Evolutionary conservation across 2,797 vertebrate genomes (phyloP), one percentile per base, ranked within the genome.

Genomic region (Hyperoplus lanceolatus): DNA sequence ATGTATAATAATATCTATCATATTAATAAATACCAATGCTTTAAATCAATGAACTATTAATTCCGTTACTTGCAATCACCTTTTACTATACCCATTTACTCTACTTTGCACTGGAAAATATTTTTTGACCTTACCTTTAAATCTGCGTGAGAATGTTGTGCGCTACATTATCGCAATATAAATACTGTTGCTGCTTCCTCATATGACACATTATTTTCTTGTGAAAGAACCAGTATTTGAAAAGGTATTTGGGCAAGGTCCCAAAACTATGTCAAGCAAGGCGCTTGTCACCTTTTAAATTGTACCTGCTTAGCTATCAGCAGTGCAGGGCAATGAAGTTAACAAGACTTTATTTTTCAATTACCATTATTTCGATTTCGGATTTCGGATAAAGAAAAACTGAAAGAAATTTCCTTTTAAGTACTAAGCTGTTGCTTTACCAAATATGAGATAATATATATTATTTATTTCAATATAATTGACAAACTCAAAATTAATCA

Each of bases 41-140:
- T 4, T 7, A 12, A 0, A 1, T 56, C 2, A 58, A 13, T 57
- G 0, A 29, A 29, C 0, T 11, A 54, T n/a, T 5, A 2, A 6
- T 45, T 1, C 2, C 49, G 10, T 2, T 3, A 43, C 9, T 48
- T 50, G 3, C n/a, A 42, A n/a, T 57, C 21, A 29, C 21, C 21
- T 29, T 29, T 29, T 29, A 29, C 21, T 29, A 29, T 29, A 29
- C 21, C 21, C 21, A 29, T 29, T 29, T 29, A 29, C 21, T 29
- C 21, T 29, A 29, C 21, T 29, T 29, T 29, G 21, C 21, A 29
- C 21, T 29, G 21, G 21, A 64, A 12, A 39, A n/a, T 1, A 9
- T 45, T 51, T 42, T 42, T 0, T 38, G n/a, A 36, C 21, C 79
- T 81, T 89, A 92, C 82, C 87, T 62, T 79, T 11, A 76, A 53